Evolutionary conservation across 2,113 vertebrate species (phyloP), one percentile per base, ranked within the genome.

Genomic region (Gnathonemus echidnorhynchus): DNA sequence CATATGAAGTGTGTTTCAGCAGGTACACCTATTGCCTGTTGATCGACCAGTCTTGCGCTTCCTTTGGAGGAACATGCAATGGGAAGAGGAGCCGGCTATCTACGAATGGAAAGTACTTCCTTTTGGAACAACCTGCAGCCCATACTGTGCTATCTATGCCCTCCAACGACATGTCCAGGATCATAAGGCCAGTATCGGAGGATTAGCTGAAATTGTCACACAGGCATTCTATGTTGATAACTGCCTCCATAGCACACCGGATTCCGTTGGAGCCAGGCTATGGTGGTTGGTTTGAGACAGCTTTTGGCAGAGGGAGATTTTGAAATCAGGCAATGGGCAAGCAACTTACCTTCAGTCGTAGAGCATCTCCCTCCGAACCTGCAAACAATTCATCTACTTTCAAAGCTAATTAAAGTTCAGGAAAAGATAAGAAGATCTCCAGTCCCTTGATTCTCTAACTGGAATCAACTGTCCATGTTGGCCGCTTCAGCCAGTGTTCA

Each of bases 101-200:
- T 91, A 89, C 5, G 49, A 93, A 27, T 93, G 91, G 90, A 84
- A 93, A 39, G 80, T 87, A 0, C 19, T 90, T 5, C 88, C 91
- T 5, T 92, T 92, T 19, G 85, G 89, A 0, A 90, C 87, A 0
- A 89, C 77, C 0, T 90, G 87, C n/a, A 92, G 90, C 52, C 90
- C 90, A 0, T 92, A 83, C 9, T 92, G 91, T 74, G 90, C 87
- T 1, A 88, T 86, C 19, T 90, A 83, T 15, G 89, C 90, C 5
- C 88, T 93, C 4, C 89, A 93, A 39, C 8, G 10, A 27, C 24
- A 27, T 3, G n/a, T 66, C 17, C n/a, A 66, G 24, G 19, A 56
- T 21, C 19, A 56, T 21, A 21, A 56, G 62, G 17, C 8, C 62
- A 7, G 27, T 8, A 66, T 10, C 8, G 0, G 0, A 11, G n/a